A percentile compares a stretch with the other conserved stretches of the same genome.
phyloP scores from a whole-genome alignment of 2,797 vertebrate species.

The Chelidonichthys spinosus region DNA sequence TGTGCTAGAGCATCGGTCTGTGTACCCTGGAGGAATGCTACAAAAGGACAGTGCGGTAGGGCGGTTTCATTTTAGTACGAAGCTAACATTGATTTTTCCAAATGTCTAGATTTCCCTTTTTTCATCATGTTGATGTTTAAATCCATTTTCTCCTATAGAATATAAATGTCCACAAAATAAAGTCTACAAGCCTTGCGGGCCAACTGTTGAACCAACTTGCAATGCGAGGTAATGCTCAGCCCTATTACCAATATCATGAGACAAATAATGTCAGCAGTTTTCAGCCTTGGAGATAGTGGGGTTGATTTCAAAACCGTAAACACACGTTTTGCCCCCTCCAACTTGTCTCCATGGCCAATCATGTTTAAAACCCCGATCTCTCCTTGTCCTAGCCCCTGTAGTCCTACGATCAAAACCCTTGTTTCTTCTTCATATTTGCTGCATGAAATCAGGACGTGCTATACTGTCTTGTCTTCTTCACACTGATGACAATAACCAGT shows the following conservation, averaged over 20 bases:
- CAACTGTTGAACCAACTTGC: slow-evolving; percentile 77
- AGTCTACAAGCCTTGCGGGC: slow-evolving; percentile 85
- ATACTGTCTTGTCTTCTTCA: no score
- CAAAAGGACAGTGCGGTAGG: slow-evolving; percentile 83
- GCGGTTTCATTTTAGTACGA: background rate
- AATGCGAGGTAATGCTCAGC: slow-evolving; percentile 69
- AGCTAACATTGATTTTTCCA: background rate
- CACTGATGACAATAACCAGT: no score
- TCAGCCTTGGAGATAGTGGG: background rate
- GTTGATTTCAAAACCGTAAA: no score
- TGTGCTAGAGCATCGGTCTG: slow-evolving; percentile 80
- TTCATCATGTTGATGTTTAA: slow-evolving; percentile 28
- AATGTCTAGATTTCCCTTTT: background rate
- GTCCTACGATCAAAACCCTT: no score
- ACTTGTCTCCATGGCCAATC: no score
- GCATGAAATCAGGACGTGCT: no score
- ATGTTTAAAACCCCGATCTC: no score
- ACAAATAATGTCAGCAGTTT: slow-evolving; percentile 3
- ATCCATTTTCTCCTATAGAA: slow-evolving; percentile 62
- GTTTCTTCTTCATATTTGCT: no score
- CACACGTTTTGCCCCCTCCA: no score
- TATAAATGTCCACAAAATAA: slow-evolving; percentile 78
- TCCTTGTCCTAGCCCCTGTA: no score
- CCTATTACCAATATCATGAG: background rate
- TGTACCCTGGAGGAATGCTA: slow-evolving; percentile 83